Percentiles rank a stretch among this genome's conserved stretches.
Conservation (phyloP, 1,140 invertebrate species). For the Neotoxoptera formosana region DNA sequence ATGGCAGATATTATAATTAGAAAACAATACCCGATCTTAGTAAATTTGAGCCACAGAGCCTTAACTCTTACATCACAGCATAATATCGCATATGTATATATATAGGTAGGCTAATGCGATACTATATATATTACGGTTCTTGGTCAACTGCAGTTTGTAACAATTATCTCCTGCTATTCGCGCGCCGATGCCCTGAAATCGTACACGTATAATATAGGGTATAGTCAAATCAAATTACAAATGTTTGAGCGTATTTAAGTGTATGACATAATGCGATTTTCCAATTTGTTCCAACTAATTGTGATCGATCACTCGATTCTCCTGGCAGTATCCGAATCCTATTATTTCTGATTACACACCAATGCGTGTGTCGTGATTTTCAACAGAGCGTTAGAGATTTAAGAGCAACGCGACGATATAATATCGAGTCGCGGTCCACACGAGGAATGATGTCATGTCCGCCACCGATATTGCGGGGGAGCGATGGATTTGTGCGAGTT, state of each 20-base stretch:
- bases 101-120: not conserved
- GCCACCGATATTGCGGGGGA: not conserved
- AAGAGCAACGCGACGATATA: not conserved
- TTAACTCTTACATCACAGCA: not conserved
- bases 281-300: constrained; percentile 17
- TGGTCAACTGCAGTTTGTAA: not conserved
- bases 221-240: constrained; percentile 3
- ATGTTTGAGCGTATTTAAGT: constrained; percentile 16
- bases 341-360: constrained; percentile 17
- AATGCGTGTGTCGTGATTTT: not conserved
- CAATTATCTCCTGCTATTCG: not conserved
- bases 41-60: not conserved
- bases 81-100: too few relatives aligned
- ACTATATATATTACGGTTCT: not conserved
- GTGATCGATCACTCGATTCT: constrained; percentile 4
- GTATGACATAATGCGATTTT: constrained; percentile 1
- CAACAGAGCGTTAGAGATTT: not conserved
- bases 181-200: not conserved
- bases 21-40: not conserved
- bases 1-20: not conserved
- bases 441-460: not conserved
- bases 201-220: too few relatives aligned
- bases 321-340: not conserved
- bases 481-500: not conserved
- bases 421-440: not conserved